A percentile compares a stretch with the other conserved stretches of the same genome.
Evolutionary conservation across 2,797 vertebrate species (phyloP).

Genomic region (Oreochromis grahami): DNA sequence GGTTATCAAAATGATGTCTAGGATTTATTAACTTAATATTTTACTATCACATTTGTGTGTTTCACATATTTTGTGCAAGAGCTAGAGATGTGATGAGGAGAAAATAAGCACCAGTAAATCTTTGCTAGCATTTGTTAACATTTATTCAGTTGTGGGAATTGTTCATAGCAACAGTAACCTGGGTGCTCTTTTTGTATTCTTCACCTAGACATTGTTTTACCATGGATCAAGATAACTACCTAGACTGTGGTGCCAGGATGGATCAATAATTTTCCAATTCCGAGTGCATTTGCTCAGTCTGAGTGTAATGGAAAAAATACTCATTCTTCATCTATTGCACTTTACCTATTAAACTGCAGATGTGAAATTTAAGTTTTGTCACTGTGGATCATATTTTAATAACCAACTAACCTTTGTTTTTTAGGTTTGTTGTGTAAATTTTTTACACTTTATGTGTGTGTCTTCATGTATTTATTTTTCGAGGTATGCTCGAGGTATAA

Average conservation of each 20-base stretch:
- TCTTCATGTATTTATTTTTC: background rate
- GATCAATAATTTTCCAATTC: background rate
- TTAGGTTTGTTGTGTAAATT: background rate
- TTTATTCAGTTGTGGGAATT: background rate
- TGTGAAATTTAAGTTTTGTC: background rate
- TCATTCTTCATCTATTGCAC: background rate
- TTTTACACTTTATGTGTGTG: background rate
- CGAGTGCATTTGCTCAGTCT: background rate
- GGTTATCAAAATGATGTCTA: background rate
- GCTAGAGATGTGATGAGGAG: background rate
- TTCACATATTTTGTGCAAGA: background rate
- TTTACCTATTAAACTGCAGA: background rate
- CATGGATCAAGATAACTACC: background rate
- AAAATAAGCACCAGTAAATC: background rate
- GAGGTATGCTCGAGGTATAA: background rate
- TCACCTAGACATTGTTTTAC: background rate
- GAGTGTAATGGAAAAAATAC: background rate
- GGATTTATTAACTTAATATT: background rate
- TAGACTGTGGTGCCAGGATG: background rate
- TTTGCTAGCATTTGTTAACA: background rate
- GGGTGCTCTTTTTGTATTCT: background rate
- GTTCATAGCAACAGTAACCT: background rate
- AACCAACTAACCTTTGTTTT: background rate
- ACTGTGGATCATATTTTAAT: background rate
- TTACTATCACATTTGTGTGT: background rate